These are phyloP conservation scores for Perca schrenkii DNA, from an alignment of 2,113 vertebrate genomes.

Conservation along the genomic window DNA sequence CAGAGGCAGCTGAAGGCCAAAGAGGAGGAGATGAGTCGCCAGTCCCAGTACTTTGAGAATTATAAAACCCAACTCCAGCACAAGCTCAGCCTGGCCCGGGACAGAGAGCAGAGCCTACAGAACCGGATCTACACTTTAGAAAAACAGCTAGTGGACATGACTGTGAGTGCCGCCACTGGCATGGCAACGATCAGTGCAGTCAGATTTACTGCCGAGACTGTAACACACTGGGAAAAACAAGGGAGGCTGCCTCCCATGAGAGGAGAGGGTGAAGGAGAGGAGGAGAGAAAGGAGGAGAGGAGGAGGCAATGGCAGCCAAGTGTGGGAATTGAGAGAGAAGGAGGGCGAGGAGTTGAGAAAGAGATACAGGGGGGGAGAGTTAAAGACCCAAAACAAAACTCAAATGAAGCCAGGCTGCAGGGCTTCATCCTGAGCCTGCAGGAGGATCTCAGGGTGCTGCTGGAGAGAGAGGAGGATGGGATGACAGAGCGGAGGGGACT, in stretches of 20 bases:
- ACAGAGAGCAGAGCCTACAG: constrained; percentile 82
- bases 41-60: constrained; percentile 88
- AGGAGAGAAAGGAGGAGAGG: constrained; percentile 71
- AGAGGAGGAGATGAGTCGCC: constrained; percentile 87
- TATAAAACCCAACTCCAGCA: constrained; percentile 85
- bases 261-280: constrained; percentile 79
- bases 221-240: constrained; percentile 62
- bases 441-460: constrained; percentile 79
- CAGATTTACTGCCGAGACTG: constrained; percentile 58
- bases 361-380: constrained; percentile 21
- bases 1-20: constrained; percentile 85
- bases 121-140: constrained; percentile 84
- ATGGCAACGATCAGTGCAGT: constrained; percentile 33
- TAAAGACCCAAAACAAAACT: constrained; percentile 37
- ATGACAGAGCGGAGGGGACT: constrained; percentile 73
- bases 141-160: constrained; percentile 83
- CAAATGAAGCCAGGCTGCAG: constrained; percentile 70
- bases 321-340: constrained; percentile 6
- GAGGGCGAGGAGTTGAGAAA: not conserved
- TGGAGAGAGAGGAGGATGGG: constrained; percentile 74
- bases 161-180: constrained; percentile 70
- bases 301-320: constrained; percentile 52
- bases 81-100: constrained; percentile 78
- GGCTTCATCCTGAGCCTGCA: constrained; percentile 62
- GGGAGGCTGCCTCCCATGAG: constrained; percentile 64